A percentile compares a stretch with the other conserved stretches of the same genome.
These are phyloP conservation scores for Chiroxiphia lanceolata DNA, from an alignment of 2,797 vertebrate genomes.

Conservation along the genomic window DNA sequence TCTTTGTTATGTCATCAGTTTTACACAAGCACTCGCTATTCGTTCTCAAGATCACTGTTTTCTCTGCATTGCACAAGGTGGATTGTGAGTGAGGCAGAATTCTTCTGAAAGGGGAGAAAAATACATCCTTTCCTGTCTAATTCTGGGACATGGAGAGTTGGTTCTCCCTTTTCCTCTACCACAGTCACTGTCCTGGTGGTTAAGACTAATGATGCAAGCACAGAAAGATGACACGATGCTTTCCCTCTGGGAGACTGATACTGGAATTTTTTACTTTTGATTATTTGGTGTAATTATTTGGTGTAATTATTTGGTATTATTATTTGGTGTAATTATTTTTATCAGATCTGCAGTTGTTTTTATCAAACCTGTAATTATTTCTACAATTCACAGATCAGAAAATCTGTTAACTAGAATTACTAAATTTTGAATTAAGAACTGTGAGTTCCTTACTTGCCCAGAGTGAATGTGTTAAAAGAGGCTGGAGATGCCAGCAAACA, in stretches of 20 bases:
- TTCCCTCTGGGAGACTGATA: neutral
- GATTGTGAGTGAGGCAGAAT: neutral
- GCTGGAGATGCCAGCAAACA: neutral
- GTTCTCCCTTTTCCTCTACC: neutral
- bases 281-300: neutral
- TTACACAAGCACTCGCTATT: neutral
- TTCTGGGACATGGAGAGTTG: neutral
- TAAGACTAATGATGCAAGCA: neutral
- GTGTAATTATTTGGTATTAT: too few relatives aligned
- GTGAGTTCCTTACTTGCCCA: neutral
- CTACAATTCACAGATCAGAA: neutral
- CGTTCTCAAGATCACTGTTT: neutral
- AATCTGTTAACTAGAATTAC: neutral
- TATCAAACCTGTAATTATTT: neutral
- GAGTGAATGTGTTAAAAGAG: neutral
- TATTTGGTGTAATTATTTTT: neutral
- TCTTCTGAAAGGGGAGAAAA: neutral
- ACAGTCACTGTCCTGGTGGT: neutral
- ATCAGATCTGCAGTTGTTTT: neutral
- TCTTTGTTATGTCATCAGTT: neutral
- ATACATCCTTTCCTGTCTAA: neutral
- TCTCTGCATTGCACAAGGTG: neutral
- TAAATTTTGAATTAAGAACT: neutral
- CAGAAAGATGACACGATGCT: neutral
- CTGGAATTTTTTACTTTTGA: neutral